Conservation (phyloP, 35 echinoderm and acorn worm species). For the Nesometra sesokonis region DNA sequence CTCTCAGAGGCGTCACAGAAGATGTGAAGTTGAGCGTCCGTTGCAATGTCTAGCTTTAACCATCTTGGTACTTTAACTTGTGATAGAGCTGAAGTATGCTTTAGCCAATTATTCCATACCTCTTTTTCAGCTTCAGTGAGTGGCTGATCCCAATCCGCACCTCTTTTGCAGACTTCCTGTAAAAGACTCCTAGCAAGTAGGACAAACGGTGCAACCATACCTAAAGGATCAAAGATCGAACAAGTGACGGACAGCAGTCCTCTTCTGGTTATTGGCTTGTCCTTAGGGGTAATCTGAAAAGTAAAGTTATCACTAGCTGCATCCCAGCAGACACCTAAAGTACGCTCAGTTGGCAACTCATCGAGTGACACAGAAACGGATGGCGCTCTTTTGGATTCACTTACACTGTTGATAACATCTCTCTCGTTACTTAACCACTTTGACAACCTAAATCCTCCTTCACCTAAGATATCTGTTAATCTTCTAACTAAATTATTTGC, state of each 20-base stretch:
- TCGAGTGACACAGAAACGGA: constrained; percentile 20
- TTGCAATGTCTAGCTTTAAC: neutral
- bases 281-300: constrained; percentile 24
- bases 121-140: neutral
- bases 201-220: neutral
- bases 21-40: constrained; percentile 18
- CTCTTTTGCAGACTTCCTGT: constrained; percentile 25
- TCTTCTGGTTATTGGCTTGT: constrained; percentile 22
- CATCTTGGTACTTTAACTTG: constrained; percentile 26
- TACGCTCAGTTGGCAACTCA: constrained; percentile 19
- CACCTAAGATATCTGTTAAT: neutral
- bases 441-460: constrained; percentile 41
- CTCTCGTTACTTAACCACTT: constrained; percentile 49
- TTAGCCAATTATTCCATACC: constrained; percentile 12
- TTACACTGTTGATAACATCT: constrained; percentile 20
- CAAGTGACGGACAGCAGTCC: constrained; percentile 40
- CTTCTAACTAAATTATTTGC: constrained; percentile 2
- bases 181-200: neutral
- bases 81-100: neutral
- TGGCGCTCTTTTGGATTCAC: constrained; percentile 20
- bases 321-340: constrained; percentile 43
- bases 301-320: constrained; percentile 35
- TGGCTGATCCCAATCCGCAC: constrained; percentile 21
- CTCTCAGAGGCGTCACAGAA: constrained; percentile 42
- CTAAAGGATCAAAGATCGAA: constrained; percentile 26